phyloP scores from a whole-genome alignment of 2,888 invertebrate species.

The Rotaria magnacalcarata region DNA sequence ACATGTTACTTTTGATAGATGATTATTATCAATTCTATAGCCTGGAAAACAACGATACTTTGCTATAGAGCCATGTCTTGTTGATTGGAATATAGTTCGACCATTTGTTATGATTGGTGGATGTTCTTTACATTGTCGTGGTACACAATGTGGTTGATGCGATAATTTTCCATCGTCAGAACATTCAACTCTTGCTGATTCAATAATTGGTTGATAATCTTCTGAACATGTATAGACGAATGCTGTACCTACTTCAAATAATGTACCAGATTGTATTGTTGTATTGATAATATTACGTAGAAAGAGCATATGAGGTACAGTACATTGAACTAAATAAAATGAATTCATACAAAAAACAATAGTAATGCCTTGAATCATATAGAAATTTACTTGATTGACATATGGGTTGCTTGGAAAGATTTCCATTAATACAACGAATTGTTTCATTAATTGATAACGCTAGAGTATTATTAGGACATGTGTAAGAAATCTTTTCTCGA shows the following conservation, averaged over 20 bases:
- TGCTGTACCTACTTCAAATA: neutral
- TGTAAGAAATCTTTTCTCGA: neutral
- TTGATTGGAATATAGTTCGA: constrained; percentile 13
- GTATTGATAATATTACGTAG: constrained; percentile 9
- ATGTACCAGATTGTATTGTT: neutral
- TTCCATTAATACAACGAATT: constrained; percentile 1
- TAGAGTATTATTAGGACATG: neutral
- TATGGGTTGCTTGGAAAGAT: neutral
- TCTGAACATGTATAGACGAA: neutral
- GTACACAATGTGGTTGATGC: neutral
- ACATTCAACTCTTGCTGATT: neutral
- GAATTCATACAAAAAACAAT: neutral
- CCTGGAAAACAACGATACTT: constrained; percentile 32
- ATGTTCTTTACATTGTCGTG: constrained; percentile 4
- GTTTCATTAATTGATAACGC: neutral
- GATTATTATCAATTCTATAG: constrained; percentile 28
- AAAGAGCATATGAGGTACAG: neutral
- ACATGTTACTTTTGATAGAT: neutral
- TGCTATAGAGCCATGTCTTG: neutral
- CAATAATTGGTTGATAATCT: neutral
- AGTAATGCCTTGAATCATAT: too few species aligned
- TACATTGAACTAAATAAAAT: neutral
- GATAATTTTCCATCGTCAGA: neutral
- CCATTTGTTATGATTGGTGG: constrained; percentile 7
- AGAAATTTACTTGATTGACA: neutral